A percentile compares a stretch with the other conserved stretches of the same genome.
These are phyloP conservation scores for Coreius guichenoti DNA, from an alignment of 2,797 vertebrate species.

Conservation along the genomic window DNA sequence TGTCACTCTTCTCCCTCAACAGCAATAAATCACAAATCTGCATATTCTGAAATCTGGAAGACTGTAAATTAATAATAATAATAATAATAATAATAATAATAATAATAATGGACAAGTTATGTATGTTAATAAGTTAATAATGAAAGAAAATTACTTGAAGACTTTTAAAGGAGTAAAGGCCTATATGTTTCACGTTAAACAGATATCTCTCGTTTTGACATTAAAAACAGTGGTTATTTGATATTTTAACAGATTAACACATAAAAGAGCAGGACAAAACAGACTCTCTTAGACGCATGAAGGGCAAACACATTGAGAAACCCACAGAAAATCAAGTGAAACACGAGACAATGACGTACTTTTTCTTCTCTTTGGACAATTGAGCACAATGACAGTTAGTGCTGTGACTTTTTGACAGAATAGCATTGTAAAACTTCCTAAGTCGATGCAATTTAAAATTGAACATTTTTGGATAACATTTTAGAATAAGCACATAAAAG, in stretches of 20 bases:
- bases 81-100: not conserved
- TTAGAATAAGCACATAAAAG: conserved; percentile 22
- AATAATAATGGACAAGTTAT: not conserved
- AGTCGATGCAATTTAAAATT: not conserved
- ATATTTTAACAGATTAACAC: conserved; percentile 28
- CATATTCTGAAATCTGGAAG: not conserved
- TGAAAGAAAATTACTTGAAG: not conserved
- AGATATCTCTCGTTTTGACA: conserved; percentile 7
- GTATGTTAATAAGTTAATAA: not conserved
- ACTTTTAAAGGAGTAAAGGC: conserved; percentile 1
- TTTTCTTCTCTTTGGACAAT: conserved; percentile 19
- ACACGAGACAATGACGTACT: conserved; percentile 24
- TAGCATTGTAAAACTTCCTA: not conserved
- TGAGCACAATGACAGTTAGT: not conserved
- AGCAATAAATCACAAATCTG: not conserved
- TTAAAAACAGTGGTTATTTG: conserved; percentile 14
- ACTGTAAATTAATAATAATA: not conserved
- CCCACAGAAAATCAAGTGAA: not conserved
- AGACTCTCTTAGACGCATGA: not conserved
- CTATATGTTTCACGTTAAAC: conserved; percentile 7
- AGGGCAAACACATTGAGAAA: not conserved
- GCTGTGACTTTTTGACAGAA: not conserved
- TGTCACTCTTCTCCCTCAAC: not conserved
- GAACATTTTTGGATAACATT: not conserved
- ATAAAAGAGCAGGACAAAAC: not conserved